Base-by-base conservation (phyloP, 2,888 invertebrate species). In the Hirtodrosophila histrioides region DNA sequence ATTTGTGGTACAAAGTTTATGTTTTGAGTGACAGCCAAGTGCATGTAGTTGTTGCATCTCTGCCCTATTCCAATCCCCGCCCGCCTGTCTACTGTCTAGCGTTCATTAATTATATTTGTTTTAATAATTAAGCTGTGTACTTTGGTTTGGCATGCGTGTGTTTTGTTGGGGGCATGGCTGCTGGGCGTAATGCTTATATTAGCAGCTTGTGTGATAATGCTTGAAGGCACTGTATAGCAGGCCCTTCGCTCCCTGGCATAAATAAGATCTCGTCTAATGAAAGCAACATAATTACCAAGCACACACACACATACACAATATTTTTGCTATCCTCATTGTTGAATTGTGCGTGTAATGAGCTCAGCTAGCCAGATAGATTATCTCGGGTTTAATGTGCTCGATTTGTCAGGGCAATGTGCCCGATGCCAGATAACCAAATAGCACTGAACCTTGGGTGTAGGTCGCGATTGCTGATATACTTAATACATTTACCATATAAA, bases 81-180 rank as follows among this genome's bases (percentile, higher is more conserved):
- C 2, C 17, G 17, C 17, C 17, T 17, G 36, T 56, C 61, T 60
- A 31, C 37, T 61, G 61, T 50, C 45, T 56, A 48, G 31, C 11
- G 44, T 62, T 12, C 58, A 64, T 82, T 72, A 72, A 57, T 63
- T 66, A 66, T 77, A 71, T 69, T 66, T 60, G 55, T 45, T 73
- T 68, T 61, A 60, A 75, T 82, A 82, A 83, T 83, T 77, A 84
- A 83, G 77, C 66, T 70, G 81, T 70, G 41, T 64, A 68, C 63
- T 64, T 76, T 50, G 66, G 70, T 61, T 55, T 46, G 43, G 69
- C 61, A 65, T 70, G 78, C 60, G 72, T 63, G 66, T 62, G 45
- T 46, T 45, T 23, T 50, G 46, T 17, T 49, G 36, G 27, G n/a
- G 64, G 64, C 50, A 54, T 54, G 70, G 33, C 61, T 31, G 31